A percentile compares a stretch with the other conserved stretches of the same genome.
These are phyloP conservation scores for Lordiphosa andalusiaca DNA, from an alignment of 2,888 invertebrate species.

Conservation along the genomic window DNA sequence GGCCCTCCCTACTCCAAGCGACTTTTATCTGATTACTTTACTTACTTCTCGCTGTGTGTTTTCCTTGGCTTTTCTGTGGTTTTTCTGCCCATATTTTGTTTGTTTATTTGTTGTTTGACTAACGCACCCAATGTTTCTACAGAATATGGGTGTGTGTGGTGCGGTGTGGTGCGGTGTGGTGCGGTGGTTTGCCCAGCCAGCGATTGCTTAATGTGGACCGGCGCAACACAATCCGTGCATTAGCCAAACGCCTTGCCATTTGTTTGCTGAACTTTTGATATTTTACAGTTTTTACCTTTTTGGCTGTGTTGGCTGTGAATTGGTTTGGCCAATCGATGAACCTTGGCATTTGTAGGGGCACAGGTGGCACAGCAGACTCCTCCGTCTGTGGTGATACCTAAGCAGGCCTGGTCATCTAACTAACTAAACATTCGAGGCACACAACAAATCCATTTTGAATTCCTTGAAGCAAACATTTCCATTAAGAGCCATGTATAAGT, in stretches of 20 bases:
- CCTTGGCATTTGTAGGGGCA: conserved; percentile 60
- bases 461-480: no score
- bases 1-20: conserved; percentile 49
- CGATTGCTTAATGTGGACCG: conserved; percentile 25
- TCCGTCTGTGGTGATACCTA: not conserved
- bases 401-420: conserved; percentile 15
- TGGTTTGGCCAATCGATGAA: conserved; percentile 45
- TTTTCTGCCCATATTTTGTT: no score
- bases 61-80: no score
- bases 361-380: conserved; percentile 11
- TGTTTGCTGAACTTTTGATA: conserved; percentile 69
- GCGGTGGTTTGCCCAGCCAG: not conserved
- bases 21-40: conserved; percentile 60
- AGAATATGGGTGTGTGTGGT: conserved; percentile 56
- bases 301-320: conserved; percentile 24
- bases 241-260: conserved; percentile 45
- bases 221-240: conserved; percentile 48
- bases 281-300: conserved; percentile 42
- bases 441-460: not conserved
- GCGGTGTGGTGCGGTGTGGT: no score
- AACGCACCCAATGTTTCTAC: conserved; percentile 70
- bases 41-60: not conserved
- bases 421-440: not conserved
- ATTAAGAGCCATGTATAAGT: not conserved
- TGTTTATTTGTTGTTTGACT: conserved; percentile 60